Evolutionary conservation across 2,113 vertebrate species (phyloP), one percentile per base, ranked within the genome.

Genomic region (Zeus faber): DNA sequence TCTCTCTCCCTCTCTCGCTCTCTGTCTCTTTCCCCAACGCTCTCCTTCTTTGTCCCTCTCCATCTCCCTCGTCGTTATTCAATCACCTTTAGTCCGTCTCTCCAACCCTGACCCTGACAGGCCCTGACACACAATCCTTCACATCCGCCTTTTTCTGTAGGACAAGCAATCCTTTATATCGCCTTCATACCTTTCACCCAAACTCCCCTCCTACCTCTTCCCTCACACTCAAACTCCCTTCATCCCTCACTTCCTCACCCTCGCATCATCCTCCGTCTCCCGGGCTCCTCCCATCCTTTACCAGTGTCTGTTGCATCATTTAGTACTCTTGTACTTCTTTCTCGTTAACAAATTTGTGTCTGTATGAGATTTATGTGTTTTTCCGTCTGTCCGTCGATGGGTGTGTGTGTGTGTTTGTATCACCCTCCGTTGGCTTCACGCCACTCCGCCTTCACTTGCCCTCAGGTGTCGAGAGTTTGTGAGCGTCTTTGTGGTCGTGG

Each of bases 271-370:
- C 46, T 29, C 21, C 17, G 53, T 17, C 43, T 46, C 44, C 20
- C 43, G 9, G 40, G 59, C 52, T 14, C 54, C 2, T 23, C 25
- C 9, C 5, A 11, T 35, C 24, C 5, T 17, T 49, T 50, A 44
- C 44, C 45, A 27, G 58, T 23, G 45, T 55, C 49, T 10, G 11
- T 46, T 74, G 50, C 64, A 73, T 77, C 71, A 62, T 69, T 69
- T 66, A 74, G 40, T 45, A 58, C 62, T 25, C 17, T 22, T 18
- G 49, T 49, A 48, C n/a, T n/a, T n/a, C n/a, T n/a, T n/a, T n/a
- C n/a, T n/a, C n/a, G n/a, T n/a, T n/a, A n/a, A n/a, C n/a, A n/a
- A n/a, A n/a, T n/a, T n/a, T n/a, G n/a, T n/a, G n/a, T n/a, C n/a
- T n/a, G n/a, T n/a, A n/a, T n/a, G n/a, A n/a, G n/a, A n/a, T n/a